Evolutionary conservation across 2,888 invertebrate genomes (phyloP).

Genomic region (Melitaea athalia): DNA sequence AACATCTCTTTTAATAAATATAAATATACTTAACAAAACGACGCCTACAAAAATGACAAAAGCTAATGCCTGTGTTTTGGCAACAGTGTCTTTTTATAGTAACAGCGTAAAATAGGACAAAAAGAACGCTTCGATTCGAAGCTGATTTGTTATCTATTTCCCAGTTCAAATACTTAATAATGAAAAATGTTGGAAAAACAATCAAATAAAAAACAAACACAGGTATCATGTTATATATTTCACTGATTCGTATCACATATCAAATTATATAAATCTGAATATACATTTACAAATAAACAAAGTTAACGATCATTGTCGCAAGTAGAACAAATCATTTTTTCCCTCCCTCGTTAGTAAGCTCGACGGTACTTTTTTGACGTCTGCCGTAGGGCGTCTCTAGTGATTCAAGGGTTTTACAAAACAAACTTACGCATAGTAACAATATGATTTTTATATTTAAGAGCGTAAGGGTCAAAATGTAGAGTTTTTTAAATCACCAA

Average conservation of each 20-base stretch:
- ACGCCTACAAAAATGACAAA: too few relatives aligned
- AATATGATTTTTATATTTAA: conserved; percentile 36
- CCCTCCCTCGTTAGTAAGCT: conserved; percentile 74
- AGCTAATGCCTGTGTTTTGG: too few relatives aligned
- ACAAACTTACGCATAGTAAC: conserved; percentile 41
- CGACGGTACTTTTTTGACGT: conserved; percentile 74
- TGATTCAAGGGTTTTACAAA: conserved; percentile 61
- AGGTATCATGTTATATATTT: too few relatives aligned
- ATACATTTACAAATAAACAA: conserved; percentile 1
- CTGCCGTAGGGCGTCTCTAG: conserved; percentile 67
- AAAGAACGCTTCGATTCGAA: too few relatives aligned
- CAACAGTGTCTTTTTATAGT: too few relatives aligned
- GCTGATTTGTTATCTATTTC: too few relatives aligned
- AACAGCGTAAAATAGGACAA: too few relatives aligned
- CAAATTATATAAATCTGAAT: neutral
- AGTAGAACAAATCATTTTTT: conserved; percentile 62
- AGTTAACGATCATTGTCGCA: conserved; percentile 53
- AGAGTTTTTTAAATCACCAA: conserved; percentile 13
- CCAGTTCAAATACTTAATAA: neutral
- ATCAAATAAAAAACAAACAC: neutral
- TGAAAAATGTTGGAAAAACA: neutral
- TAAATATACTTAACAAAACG: too few relatives aligned
- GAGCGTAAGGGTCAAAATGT: conserved; percentile 38
- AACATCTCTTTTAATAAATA: too few relatives aligned
- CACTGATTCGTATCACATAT: neutral